Evolutionary conservation across 2,888 invertebrate species (phyloP).

Genomic region (Epinotia nisella): DNA sequence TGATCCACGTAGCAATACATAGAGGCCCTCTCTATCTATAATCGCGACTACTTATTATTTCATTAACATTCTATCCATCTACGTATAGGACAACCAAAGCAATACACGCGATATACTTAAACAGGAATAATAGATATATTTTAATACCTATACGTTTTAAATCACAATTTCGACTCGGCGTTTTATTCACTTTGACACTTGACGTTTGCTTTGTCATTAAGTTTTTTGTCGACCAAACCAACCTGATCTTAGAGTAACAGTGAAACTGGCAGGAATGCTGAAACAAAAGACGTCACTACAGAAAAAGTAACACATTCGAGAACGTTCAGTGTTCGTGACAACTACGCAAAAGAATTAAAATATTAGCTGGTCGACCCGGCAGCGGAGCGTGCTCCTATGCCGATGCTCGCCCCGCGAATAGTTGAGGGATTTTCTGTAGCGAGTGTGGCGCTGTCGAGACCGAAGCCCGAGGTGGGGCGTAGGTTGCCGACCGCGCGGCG

Average conservation of each 20-base stretch:
- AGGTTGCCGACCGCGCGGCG: conserved; percentile 57
- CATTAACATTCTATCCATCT: not conserved
- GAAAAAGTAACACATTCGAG: conserved; percentile 47
- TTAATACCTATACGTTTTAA: not conserved
- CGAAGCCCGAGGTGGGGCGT: conserved; percentile 61
- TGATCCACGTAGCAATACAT: not conserved
- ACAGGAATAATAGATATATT: conserved; percentile 10
- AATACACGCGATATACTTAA: not conserved
- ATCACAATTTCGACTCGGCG: conserved; percentile 26
- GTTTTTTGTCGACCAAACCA: conserved; percentile 30
- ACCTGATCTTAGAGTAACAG: conserved; percentile 28
- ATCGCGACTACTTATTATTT: not conserved
- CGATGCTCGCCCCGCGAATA: conserved; percentile 59
- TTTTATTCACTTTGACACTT: conserved; percentile 41
- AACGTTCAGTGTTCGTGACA: conserved; percentile 31
- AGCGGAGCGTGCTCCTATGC: conserved; percentile 43
- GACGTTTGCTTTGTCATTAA: conserved; percentile 37
- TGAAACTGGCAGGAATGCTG: conserved; percentile 49
- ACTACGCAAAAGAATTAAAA: conserved; percentile 6
- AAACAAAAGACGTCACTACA: conserved; percentile 54
- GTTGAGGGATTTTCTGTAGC: conserved; percentile 42
- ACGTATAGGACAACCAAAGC: not conserved
- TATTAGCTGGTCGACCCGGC: conserved; percentile 1
- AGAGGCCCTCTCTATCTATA: not conserved
- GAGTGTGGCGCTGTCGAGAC: conserved; percentile 47